Conservation (phyloP, 2,797 vertebrate species). For the Syngnathus acus region DNA sequence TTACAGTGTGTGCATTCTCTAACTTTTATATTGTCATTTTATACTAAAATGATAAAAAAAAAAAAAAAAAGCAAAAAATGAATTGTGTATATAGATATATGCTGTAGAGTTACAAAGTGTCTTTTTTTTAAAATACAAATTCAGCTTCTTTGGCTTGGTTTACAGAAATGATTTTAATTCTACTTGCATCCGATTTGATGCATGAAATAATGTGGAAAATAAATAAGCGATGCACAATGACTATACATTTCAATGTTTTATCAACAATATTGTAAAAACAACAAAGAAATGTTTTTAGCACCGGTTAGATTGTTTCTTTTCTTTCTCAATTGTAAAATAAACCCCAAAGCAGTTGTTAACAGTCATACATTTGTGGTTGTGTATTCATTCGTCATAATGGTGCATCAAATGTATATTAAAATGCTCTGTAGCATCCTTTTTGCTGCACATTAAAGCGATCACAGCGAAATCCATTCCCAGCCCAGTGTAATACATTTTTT, state of each 20-base stretch:
- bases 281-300: slow-evolving; percentile 84
- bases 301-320: slow-evolving; percentile 85
- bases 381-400: slow-evolving; percentile 66
- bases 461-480: slow-evolving; percentile 22
- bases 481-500: slow-evolving; percentile 28
- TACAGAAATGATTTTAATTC: slow-evolving; percentile 96
- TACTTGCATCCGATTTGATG: slow-evolving; percentile 94
- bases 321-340: slow-evolving; percentile 99
- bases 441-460: slow-evolving; percentile 39
- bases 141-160: slow-evolving; percentile 97
- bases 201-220: slow-evolving; percentile 91
- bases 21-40: slow-evolving; percentile 99
- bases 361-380: slow-evolving; percentile 74
- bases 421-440: slow-evolving; percentile 30
- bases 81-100: slow-evolving; percentile 87
- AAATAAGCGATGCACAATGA: slow-evolving; percentile 96
- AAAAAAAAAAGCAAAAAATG: slow-evolving; percentile 56
- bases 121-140: slow-evolving; percentile 88
- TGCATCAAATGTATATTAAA: slow-evolving; percentile 29
- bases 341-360: slow-evolving; percentile 97
- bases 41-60: slow-evolving; percentile 82
- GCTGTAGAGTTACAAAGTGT: slow-evolving; percentile 94
- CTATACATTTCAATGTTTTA: slow-evolving; percentile 98
- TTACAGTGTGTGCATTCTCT: slow-evolving; percentile 91
- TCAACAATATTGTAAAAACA: slow-evolving; percentile 89